phyloP scores from a whole-genome alignment of 2,888 invertebrate genomes.

The Ariolimax columbianus region DNA sequence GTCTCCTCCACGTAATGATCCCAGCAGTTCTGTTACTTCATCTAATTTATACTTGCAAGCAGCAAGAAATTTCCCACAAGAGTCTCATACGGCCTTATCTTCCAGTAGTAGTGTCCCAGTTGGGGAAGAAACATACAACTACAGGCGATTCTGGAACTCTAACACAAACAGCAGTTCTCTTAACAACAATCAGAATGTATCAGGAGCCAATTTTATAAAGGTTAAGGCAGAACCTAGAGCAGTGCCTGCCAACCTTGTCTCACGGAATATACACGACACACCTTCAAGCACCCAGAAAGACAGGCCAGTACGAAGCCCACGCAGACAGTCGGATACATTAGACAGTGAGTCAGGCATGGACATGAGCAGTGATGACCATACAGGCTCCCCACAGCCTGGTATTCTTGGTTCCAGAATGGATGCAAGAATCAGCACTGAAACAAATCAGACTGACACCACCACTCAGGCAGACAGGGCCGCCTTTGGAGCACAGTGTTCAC shows the following conservation, averaged over 20 bases:
- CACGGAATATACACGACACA: constrained; percentile 27
- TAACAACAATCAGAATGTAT: constrained; percentile 29
- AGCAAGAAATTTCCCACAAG: constrained; percentile 56
- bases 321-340: constrained; percentile 48
- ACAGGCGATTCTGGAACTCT: constrained; percentile 49
- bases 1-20: constrained; percentile 65
- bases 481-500: constrained; percentile 67
- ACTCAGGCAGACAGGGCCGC: constrained; percentile 60
- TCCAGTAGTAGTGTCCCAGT: constrained; percentile 46
- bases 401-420: background rate
- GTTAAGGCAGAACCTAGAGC: constrained; percentile 67
- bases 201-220: constrained; percentile 56
- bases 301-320: constrained; percentile 37
- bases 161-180: background rate
- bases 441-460: constrained; percentile 45
- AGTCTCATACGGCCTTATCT: constrained; percentile 54
- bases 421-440: constrained; percentile 36
- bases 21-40: constrained; percentile 63
- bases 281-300: constrained; percentile 47
- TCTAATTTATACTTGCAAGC: constrained; percentile 65
- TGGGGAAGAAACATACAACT: constrained; percentile 38
- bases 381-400: constrained; percentile 49
- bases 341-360: constrained; percentile 49
- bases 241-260: constrained; percentile 6
- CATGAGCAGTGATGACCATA: constrained; percentile 55